These are phyloP conservation scores for Leptodactylus fallax DNA, from an alignment of 2,797 vertebrate genomes.

Conservation along the genomic window DNA sequence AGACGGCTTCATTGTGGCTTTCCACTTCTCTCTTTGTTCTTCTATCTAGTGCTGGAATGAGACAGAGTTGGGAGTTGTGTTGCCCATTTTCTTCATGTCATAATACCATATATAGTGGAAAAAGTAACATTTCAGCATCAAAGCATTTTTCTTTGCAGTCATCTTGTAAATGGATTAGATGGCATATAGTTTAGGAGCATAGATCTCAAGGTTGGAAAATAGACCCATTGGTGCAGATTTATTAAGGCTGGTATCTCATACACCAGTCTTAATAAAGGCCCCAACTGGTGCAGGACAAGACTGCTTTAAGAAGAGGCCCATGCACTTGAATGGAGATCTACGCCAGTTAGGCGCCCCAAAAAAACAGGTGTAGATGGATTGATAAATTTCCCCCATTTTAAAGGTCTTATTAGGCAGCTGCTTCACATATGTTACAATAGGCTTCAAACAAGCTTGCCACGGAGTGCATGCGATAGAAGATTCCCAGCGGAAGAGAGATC, in stretches of 20 bases:
- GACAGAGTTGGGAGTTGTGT: not conserved
- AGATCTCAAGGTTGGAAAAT: not conserved
- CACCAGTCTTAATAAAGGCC: no score
- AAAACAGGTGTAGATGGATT: no score
- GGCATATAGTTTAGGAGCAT: not conserved
- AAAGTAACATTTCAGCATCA: not conserved
- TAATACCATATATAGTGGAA: not conserved
- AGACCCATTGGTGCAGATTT: no score
- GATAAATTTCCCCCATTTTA: no score
- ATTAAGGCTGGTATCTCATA: no score
- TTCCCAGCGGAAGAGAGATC: conserved; percentile 83
- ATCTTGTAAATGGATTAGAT: not conserved
- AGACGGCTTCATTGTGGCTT: no score
- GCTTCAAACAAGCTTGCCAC: conserved; percentile 85
- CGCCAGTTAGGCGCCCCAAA: no score
- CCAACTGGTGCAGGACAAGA: no score
- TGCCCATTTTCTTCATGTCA: not conserved
- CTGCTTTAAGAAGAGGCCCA: no score
- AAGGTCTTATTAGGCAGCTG: conserved; percentile 17
- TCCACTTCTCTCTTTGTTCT: not conserved
- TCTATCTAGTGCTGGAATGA: not conserved
- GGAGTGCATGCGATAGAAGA: conserved; percentile 88
- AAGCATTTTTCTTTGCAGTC: no score
- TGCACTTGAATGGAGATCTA: no score
- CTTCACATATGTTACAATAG: conserved; percentile 68